Conservation (phyloP, 2,888 invertebrate species). For the Zygaena filipendulae region DNA sequence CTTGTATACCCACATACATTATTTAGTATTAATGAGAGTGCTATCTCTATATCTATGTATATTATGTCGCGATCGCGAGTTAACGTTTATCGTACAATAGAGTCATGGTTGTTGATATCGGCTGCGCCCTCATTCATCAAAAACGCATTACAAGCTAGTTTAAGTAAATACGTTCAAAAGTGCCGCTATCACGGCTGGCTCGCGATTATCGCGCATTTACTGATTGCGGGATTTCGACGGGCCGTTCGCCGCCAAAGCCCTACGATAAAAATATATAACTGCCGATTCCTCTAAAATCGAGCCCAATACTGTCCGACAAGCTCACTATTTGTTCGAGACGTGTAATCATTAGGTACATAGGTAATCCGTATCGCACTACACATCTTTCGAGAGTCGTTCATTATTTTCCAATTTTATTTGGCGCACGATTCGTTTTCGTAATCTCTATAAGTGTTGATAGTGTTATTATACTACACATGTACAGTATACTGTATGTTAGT, state of each 20-base stretch:
- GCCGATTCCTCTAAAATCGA: too few relatives aligned
- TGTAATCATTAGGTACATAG: constrained; percentile 30
- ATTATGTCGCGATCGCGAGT: too few relatives aligned
- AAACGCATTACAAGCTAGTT: constrained; percentile 46
- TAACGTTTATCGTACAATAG: too few relatives aligned
- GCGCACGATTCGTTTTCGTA: constrained; percentile 12
- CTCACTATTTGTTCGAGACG: constrained; percentile 29
- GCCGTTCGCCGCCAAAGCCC: constrained; percentile 63
- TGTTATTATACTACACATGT: too few relatives aligned
- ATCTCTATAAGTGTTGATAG: constrained; percentile 26
- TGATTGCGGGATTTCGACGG: constrained; percentile 58
- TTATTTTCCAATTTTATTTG: constrained; percentile 25
- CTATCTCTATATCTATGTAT: too few relatives aligned
- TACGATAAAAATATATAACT: too few relatives aligned
- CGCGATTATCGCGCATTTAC: constrained; percentile 49
- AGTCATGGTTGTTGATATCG: too few relatives aligned
- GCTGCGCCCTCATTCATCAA: constrained; percentile 58
- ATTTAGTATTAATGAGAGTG: too few relatives aligned
- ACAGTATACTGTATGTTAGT: too few relatives aligned
- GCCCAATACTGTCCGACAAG: constrained; percentile 54
- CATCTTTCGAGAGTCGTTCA: constrained; percentile 14
- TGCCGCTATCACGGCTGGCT: constrained; percentile 48
- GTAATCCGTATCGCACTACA: constrained; percentile 7
- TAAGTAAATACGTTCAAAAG: constrained; percentile 54
- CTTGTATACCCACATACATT: too few relatives aligned